These are phyloP conservation scores for Pteronotus mesoamericanus DNA, from an alignment of 2,797 vertebrate genomes.

Conservation along the genomic window DNA sequence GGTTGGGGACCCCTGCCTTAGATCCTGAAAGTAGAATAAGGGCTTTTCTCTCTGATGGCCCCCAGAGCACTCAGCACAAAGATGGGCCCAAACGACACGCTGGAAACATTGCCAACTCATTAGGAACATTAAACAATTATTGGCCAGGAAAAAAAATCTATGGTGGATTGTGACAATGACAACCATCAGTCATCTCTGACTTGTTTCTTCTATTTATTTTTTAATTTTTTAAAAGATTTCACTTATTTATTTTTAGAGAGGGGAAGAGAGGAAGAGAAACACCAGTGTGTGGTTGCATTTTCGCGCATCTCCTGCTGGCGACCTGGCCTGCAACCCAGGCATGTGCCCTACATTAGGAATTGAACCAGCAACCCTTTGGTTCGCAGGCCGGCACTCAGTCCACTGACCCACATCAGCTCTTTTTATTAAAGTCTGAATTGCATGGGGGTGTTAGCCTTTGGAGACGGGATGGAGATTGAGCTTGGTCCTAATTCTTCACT, in stretches of 20 bases:
- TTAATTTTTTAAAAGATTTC: too few species aligned
- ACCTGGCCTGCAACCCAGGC: too few species aligned
- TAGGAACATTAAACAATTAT: neutral
- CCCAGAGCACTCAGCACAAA: neutral
- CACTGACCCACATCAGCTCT: too few species aligned
- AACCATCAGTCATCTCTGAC: neutral
- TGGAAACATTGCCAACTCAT: neutral
- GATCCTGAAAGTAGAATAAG: neutral
- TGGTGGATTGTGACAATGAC: neutral
- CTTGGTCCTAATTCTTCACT: neutral
- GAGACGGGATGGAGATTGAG: neutral
- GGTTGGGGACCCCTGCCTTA: too few species aligned
- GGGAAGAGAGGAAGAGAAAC: too few species aligned
- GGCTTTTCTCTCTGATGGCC: neutral
- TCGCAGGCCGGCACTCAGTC: too few species aligned
- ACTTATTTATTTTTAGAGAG: too few species aligned
- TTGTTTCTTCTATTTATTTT: too few species aligned
- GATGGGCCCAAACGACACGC: neutral
- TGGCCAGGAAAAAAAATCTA: neutral
- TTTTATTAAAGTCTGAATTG: neutral
- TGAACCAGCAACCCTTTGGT: too few species aligned
- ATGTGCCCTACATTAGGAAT: too few species aligned
- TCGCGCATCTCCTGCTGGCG: too few species aligned
- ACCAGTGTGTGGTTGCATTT: too few species aligned
- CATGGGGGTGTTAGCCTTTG: neutral